phyloP scores from a whole-genome alignment of 1,140 invertebrate species.

The Ptiloglossa arizonensis region DNA sequence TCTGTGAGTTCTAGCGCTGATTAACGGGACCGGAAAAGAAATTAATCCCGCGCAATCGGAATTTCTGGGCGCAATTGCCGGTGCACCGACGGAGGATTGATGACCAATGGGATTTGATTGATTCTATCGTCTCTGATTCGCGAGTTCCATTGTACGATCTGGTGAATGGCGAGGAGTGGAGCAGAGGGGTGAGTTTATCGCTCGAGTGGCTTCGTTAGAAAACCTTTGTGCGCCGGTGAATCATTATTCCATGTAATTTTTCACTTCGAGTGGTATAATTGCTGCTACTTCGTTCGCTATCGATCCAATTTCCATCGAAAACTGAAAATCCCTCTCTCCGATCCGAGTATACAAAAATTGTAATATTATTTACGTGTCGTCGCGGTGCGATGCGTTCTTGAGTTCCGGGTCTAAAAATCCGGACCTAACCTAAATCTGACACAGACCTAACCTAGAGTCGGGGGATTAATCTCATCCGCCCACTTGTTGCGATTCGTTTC shows the following conservation, averaged over 20 bases:
- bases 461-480: no score
- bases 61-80: neutral
- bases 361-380: no score
- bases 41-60: slow-evolving; percentile 15
- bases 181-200: neutral
- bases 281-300: no score
- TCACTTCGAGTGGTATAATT: no score
- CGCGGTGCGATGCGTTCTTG: no score
- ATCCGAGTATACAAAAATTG: no score
- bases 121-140: neutral
- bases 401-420: no score
- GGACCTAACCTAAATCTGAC: no score
- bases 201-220: neutral
- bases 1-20: neutral
- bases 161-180: no score
- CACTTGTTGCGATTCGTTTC: neutral
- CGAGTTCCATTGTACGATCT: neutral
- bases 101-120: slow-evolving; percentile 7
- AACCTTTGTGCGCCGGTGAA: neutral
- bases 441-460: no score
- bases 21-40: slow-evolving; percentile 4
- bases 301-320: no score
- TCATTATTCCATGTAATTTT: neutral
- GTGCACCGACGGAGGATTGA: neutral
- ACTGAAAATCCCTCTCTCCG: no score